Base-by-base conservation (phyloP, 1,140 invertebrate genomes). In the Diploscapter pachys region DNA sequence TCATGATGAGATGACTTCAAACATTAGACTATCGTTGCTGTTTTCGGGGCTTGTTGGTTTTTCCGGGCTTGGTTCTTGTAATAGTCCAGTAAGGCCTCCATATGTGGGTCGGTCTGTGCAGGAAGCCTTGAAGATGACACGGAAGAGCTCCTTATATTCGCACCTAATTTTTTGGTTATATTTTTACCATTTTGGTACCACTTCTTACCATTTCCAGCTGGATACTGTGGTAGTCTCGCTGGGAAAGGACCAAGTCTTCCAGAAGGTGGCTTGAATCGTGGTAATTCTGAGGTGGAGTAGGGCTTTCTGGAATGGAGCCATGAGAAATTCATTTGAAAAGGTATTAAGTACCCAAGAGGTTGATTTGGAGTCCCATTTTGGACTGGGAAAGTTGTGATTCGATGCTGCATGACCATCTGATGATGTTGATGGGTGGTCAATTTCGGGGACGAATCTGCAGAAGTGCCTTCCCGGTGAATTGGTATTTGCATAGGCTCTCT, bases 11-110 rank as follows among this genome's bases (percentile, higher is more conserved):
- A 31, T 31, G 31, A 31, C 31, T 31, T 31, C 31, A 31, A 1
- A 31, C 31, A 31, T 68, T 55, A 74, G 56, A 74, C 72, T 31
- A 74, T 74, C 3, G 72, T 74, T 13, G 72, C 72, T 13, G 72
- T 74, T 52, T 74, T 74, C 48, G 48, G 72, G 5, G 64, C 31
- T 31, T 31, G 31, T 31, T 31, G 55, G 11, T 6, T 11, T 11
- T 64, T 4, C 9, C 63, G n/a, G n/a, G 72, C n/a, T 13, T 64
- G 62, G 13, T 56, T 9, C 49, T 74, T 74, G 49, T 77, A 77
- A 53, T 72, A 77, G 6, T 76, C 54, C 4, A 77, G 62, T n/a
- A 77, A 54, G n/a, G 75, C 75, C 54, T 77, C 75, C 75, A 77
- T 77, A 62, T 77, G 75, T 5, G 75, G 71, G 59, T 77, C 65